Evolutionary conservation across 2,888 invertebrate species (phyloP).

Genomic region (Athalia rosae): DNA sequence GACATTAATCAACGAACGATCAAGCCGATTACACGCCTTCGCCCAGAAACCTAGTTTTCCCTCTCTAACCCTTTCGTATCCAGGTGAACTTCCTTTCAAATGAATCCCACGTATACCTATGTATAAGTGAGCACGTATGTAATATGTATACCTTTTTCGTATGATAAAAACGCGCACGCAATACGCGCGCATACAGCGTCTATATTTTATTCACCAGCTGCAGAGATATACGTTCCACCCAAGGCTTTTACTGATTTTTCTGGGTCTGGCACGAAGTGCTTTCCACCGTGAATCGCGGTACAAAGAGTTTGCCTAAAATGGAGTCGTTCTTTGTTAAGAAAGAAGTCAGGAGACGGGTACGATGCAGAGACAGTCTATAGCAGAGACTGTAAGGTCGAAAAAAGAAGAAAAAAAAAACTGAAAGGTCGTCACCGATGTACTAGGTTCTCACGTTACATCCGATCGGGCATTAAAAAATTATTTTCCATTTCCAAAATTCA

Average conservation of each 20-base stretch:
- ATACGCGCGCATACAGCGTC: background rate
- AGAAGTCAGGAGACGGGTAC: background rate
- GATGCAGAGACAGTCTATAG: too few species aligned
- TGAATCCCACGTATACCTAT: background rate
- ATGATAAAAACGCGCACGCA: background rate
- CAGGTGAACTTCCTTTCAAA: background rate
- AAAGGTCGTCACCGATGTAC: too few species aligned
- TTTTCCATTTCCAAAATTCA: too few species aligned
- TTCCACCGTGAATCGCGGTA: background rate
- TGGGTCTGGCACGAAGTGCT: conserved; percentile 26
- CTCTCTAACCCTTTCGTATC: background rate
- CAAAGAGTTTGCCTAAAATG: conserved; percentile 19
- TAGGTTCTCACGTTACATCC: too few species aligned
- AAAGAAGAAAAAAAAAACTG: too few species aligned
- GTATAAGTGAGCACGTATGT: too few species aligned
- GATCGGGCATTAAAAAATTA: too few species aligned
- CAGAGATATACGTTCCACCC: background rate
- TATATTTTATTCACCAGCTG: conserved; percentile 5
- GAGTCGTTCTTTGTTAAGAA: conserved; percentile 18
- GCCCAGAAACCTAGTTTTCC: background rate
- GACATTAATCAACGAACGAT: conserved; percentile 30
- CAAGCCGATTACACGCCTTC: conserved; percentile 3
- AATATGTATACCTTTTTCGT: background rate
- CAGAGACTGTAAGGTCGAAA: conserved; percentile 9
- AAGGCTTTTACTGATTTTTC: conserved; percentile 14